Conservation (phyloP, 2,888 invertebrate genomes). For the Orthosia incerta region DNA sequence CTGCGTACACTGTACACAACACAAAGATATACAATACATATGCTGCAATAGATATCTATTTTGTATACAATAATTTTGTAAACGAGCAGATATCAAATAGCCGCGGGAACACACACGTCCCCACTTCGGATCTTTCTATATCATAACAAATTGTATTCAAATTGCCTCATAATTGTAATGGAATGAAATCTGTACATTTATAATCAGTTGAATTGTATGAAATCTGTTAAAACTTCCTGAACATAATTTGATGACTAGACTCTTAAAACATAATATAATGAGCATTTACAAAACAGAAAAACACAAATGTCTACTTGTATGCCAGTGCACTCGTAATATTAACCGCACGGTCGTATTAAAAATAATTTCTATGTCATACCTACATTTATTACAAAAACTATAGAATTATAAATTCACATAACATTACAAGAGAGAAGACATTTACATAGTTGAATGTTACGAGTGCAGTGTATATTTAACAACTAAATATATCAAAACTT, state of each 20-base stretch:
- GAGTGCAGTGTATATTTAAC: constrained; percentile 77
- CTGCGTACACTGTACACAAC: constrained; percentile 68
- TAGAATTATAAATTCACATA: constrained; percentile 61
- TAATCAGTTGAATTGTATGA: constrained; percentile 68
- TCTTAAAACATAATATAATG: constrained; percentile 89
- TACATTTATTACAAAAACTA: constrained; percentile 58
- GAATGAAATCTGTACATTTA: constrained; percentile 74
- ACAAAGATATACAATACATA: constrained; percentile 63
- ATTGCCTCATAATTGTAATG: constrained; percentile 70
- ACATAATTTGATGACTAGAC: constrained; percentile 90
- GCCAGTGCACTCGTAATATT: constrained; percentile 73
- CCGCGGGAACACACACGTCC: constrained; percentile 21
- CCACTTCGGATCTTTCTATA: constrained; percentile 51
- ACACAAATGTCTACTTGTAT: constrained; percentile 75
- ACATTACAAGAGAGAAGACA: constrained; percentile 65
- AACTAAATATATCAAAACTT: constrained; percentile 81
- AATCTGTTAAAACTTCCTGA: constrained; percentile 80
- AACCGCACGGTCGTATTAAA: constrained; percentile 52
- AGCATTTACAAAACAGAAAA: constrained; percentile 89
- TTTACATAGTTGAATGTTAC: constrained; percentile 73
- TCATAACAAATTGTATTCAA: constrained; percentile 61
- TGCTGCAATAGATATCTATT: constrained; percentile 61
- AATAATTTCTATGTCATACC: constrained; percentile 60
- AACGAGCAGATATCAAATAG: constrained; percentile 56
- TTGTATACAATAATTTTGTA: constrained; percentile 50